These are phyloP conservation scores for Drosophila melanosoma DNA, from an alignment of 2,888 invertebrate species.

Conservation along the genomic window DNA sequence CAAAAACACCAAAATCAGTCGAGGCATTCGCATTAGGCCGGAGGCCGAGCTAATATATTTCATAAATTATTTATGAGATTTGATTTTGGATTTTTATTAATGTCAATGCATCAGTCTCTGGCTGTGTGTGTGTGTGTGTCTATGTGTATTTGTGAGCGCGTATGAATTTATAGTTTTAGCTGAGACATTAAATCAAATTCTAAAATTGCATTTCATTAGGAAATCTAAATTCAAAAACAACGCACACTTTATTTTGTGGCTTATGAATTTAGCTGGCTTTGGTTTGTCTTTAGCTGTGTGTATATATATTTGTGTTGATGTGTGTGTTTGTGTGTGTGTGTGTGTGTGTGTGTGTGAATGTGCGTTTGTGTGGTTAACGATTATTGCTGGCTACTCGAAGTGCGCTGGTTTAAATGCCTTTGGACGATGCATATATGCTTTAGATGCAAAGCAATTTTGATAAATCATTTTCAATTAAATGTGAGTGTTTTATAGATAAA, in stretches of 20 bases:
- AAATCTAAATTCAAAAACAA: slow-evolving; percentile 39
- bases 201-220: slow-evolving; percentile 54
- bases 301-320: background rate
- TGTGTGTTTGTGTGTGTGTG: background rate
- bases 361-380: background rate
- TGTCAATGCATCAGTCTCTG: slow-evolving; percentile 27
- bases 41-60: slow-evolving; percentile 44
- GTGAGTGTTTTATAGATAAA: background rate
- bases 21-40: slow-evolving; percentile 17
- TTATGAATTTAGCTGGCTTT: slow-evolving; percentile 12
- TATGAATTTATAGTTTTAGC: slow-evolving; percentile 48
- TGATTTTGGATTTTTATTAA: slow-evolving; percentile 58
- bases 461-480: slow-evolving; percentile 22
- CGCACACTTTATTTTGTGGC: slow-evolving; percentile 28
- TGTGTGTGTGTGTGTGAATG: background rate
- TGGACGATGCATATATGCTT: background rate
- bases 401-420: slow-evolving; percentile 20
- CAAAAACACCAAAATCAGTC: background rate
- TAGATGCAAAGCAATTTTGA: slow-evolving; percentile 7
- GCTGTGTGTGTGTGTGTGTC: background rate
- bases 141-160: background rate
- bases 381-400: slow-evolving; percentile 6
- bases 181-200: slow-evolving; percentile 48
- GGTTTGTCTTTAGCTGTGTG: background rate
- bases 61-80: slow-evolving; percentile 63